A percentile compares a stretch with the other conserved stretches of the same genome.
Evolutionary conservation across 2,888 invertebrate species (phyloP).

Genomic region (Apoda limacodes): DNA sequence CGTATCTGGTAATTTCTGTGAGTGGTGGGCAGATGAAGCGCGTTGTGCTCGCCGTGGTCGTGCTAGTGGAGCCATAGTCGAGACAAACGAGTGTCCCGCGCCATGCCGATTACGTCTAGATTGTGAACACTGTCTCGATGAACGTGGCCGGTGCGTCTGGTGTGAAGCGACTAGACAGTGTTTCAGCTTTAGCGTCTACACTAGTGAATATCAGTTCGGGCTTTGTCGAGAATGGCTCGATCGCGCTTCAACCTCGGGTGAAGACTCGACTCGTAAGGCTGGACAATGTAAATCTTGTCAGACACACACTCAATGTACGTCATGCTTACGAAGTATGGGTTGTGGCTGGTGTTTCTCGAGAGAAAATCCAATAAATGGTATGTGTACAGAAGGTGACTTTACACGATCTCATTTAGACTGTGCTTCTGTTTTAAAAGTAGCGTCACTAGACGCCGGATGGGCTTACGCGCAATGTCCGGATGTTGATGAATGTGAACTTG

Average conservation of each 20-base stretch:
- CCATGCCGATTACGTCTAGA: conserved; percentile 83
- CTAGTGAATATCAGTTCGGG: conserved; percentile 94
- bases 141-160: conserved; percentile 93
- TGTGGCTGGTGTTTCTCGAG: conserved; percentile 96
- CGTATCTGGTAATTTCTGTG: conserved; percentile 82
- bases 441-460: conserved; percentile 80
- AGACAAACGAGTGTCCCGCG: conserved; percentile 77
- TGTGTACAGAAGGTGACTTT: conserved; percentile 89
- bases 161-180: conserved; percentile 93
- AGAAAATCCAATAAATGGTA: conserved; percentile 89
- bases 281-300: conserved; percentile 87
- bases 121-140: conserved; percentile 86
- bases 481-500: conserved; percentile 92
- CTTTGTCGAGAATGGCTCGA: conserved; percentile 95
- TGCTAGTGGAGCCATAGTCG: conserved; percentile 74
- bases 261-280: conserved; percentile 41
- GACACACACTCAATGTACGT: conserved; percentile 79
- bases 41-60: conserved; percentile 85
- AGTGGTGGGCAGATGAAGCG: conserved; percentile 94
- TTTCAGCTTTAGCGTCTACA: conserved; percentile 95
- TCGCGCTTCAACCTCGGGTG: conserved; percentile 71
- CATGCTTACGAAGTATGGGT: conserved; percentile 84
- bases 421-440: conserved; percentile 74
- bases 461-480: conserved; percentile 94
- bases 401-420: conserved; percentile 81